Base-by-base conservation (phyloP, 2,797 vertebrate species). In the Cyclopterus lumpus region DNA sequence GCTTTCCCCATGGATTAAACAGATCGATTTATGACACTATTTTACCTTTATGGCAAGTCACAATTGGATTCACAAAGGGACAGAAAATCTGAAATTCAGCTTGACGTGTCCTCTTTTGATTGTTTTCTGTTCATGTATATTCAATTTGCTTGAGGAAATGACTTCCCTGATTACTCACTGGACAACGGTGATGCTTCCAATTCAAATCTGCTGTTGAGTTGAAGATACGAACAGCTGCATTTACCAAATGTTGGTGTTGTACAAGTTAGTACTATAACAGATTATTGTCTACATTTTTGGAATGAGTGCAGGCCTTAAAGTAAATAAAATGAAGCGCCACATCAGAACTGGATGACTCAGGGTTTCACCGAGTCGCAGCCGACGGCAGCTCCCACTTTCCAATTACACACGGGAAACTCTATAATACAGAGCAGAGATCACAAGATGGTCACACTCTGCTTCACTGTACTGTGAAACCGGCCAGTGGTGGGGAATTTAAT, bases 371-470 rank as follows among this genome's bases (percentile, higher is more conserved):
- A 70, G 26, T 79, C n/a, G 4, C 7, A 36, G 64, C 54, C 84
- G 84, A 70, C 71, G 76, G 67, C 67, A 1, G 55, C 65, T 80
- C 64, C 61, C 51, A 61, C 76, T 88, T 87, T 89, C 67, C 75
- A 84, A 85, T 91, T 91, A 84, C 75, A 84, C 75, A 73, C 59
- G 67, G 46, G 64, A 79, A 85, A 73, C 60, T 67, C 71, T 42
- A 78, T 88, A 89, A 76, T 53, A 73, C 76, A 77, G 20, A 55
- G 59, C 71, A 51, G 30, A 87, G 69, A 88, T 89, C 89, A 80
- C 12, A 11, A 84, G 84, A 89, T 82, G 80, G 84, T 90, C 87
- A 85, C 85, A 89, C 65, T 83, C 80, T 64, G 78, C 83, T 84
- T 84, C 75, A 70, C 78, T 54, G 44, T 80, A 40, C 78, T 65